Percentiles rank a stretch among this genome's conserved stretches.
phyloP scores from a whole-genome alignment of 2,797 vertebrate genomes.

The Eidolon dupreanum region DNA sequence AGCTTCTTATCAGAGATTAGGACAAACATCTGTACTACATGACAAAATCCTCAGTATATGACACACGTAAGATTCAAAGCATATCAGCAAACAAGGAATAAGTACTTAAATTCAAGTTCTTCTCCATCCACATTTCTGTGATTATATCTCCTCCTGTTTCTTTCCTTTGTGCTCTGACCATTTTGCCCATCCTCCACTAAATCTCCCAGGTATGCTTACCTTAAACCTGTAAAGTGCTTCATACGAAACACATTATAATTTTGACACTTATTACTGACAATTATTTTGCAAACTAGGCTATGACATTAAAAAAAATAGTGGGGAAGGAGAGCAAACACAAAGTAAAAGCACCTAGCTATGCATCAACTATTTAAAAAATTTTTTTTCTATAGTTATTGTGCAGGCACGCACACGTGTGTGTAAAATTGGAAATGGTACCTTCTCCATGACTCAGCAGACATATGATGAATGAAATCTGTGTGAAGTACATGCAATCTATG shows the following conservation, averaged over 20 bases:
- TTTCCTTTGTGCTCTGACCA: neutral
- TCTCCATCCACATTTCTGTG: neutral
- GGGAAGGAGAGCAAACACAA: neutral
- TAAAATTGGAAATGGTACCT: conserved; percentile 33
- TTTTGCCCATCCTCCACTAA: neutral
- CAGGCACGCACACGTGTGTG: neutral
- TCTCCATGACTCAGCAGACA: neutral
- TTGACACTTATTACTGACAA: neutral
- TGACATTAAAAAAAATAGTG: neutral
- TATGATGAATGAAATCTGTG: neutral
- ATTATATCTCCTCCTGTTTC: neutral
- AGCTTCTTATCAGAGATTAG: neutral
- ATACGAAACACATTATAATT: neutral
- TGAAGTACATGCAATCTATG: neutral
- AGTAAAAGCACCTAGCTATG: neutral
- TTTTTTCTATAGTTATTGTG: neutral
- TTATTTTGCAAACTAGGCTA: conserved; percentile 24
- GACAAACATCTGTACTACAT: neutral
- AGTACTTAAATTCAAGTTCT: neutral
- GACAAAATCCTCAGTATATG: neutral
- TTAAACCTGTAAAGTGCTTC: neutral
- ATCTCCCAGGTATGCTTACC: neutral
- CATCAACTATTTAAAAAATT: neutral
- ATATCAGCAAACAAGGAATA: neutral
- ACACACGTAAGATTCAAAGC: neutral